Evolutionary conservation across 2,888 invertebrate genomes (phyloP).

Genomic region (Sclerodermus sp.): DNA sequence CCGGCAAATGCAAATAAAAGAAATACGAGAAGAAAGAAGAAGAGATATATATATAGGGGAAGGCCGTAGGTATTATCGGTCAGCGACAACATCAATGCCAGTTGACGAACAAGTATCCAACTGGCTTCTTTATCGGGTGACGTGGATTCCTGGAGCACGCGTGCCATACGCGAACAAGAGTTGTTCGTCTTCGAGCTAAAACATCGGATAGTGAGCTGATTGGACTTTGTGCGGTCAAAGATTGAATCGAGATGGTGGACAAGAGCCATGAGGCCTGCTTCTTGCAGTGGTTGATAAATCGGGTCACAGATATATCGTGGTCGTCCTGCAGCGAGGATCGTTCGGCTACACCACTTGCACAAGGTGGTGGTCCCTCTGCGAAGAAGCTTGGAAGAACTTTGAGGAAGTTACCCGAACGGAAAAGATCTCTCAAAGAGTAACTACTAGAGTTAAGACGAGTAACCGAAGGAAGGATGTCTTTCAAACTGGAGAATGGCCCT

Average conservation of each 20-base stretch:
- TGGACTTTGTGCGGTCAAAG: conserved; percentile 56
- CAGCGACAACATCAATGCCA: neutral
- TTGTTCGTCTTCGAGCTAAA: neutral
- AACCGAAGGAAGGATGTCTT: conserved; percentile 36
- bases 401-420: too few species aligned
- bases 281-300: conserved; percentile 27
- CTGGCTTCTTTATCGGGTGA: neutral
- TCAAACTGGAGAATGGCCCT: conserved; percentile 29
- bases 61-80: neutral
- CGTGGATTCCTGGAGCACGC: neutral
- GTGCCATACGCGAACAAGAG: neutral
- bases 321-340: conserved; percentile 40
- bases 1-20: too few species aligned
- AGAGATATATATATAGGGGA: too few species aligned
- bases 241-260: conserved; percentile 46
- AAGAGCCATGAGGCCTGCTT: conserved; percentile 31
- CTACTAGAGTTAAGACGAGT: too few species aligned
- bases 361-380: too few species aligned
- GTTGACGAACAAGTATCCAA: too few species aligned
- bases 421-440: too few species aligned
- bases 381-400: neutral
- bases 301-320: conserved; percentile 45
- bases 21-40: too few species aligned
- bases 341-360: too few species aligned
- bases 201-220: conserved; percentile 17